Evolutionary conservation across 1,140 invertebrate species (phyloP), one percentile per base, ranked within the genome.

Genomic region (Nomia melanderi): DNA sequence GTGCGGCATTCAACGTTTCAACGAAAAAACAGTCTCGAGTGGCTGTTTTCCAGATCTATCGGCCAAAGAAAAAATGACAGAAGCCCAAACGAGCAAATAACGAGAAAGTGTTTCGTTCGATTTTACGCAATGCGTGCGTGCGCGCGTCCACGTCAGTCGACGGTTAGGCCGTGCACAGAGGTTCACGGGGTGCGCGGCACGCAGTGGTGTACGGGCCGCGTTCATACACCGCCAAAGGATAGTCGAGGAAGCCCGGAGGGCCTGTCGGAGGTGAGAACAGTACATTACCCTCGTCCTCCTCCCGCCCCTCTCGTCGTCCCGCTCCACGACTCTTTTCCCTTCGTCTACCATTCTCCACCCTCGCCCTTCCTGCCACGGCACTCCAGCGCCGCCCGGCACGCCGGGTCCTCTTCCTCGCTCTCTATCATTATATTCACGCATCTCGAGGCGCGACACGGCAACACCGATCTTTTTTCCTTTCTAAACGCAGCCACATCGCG

Each of bases 241-340:
- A 80, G 82, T 79, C 65, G 72, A 84, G 77, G 80, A 86, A 81
- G 78, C 84, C 86, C 86, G 62, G 79, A 83, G 86, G 86, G 86
- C 72, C 80, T 86, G 86, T 88, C 84, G 82, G 86, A 88, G 86
- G 86, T 87, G 86, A 88, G 86, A 88, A 87, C 84, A 87, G 86
- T 88, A 77, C 86, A 84, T 88, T 88, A 88, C 86, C 86, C 86
- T 81, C 82, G 85, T 81, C 47, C 47, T 5, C 33, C 33, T 36
- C 8, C 3, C 33, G 33, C 8, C 33, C 8, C 33, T 36, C 33
- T n/a, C n/a, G n/a, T n/a, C 14, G 41, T 17, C 3, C 47, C 20
- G 7, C 47, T n/a, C 47, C 47, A 1, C 77, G 33, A 56, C 73
- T 77, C 83, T 86, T 79, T 81, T 67, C 72, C 74, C 80, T 74